These are phyloP conservation scores for Spheniscus humboldti DNA, from an alignment of 2,797 vertebrate genomes.

Conservation along the genomic window DNA sequence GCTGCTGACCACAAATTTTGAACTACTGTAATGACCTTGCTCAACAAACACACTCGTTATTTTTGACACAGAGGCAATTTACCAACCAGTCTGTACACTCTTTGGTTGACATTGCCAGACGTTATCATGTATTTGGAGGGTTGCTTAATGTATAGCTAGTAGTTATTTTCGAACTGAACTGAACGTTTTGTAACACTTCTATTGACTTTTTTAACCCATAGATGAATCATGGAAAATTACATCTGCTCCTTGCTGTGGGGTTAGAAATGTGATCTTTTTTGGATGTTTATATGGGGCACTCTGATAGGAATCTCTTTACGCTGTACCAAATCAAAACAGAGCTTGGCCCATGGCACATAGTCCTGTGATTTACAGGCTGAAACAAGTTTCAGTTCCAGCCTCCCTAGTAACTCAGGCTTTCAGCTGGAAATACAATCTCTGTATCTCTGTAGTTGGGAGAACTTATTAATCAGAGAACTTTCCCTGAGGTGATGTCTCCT, in stretches of 20 bases:
- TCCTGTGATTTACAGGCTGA: conserved; percentile 49
- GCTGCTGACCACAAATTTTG: not conserved
- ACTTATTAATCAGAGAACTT: conserved; percentile 6
- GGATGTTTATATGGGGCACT: conserved; percentile 1
- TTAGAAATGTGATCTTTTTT: conserved; percentile 41
- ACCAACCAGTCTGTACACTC: conserved; percentile 28
- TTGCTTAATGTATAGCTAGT: conserved; percentile 57
- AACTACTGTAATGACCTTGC: conserved; percentile 12
- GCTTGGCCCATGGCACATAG: not conserved
- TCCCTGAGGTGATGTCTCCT: not conserved
- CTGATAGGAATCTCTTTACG: conserved; percentile 50
- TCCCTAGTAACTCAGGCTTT: conserved; percentile 16
- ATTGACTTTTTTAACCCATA: conserved; percentile 48
- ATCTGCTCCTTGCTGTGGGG: conserved; percentile 33
- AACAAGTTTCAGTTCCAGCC: conserved; percentile 39
- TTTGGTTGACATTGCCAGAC: conserved; percentile 51
- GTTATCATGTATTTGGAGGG: conserved; percentile 35
- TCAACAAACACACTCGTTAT: conserved; percentile 30
- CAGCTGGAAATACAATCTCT: conserved; percentile 23
- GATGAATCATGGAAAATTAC: conserved; percentile 39
- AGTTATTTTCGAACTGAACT: conserved; percentile 54
- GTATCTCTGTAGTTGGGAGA: conserved; percentile 8
- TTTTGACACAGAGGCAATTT: conserved; percentile 45
- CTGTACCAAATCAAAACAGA: conserved; percentile 53
- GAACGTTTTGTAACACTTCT: conserved; percentile 45